Conservation (phyloP, 2,113 vertebrate species). For the Trinectes maculatus region DNA sequence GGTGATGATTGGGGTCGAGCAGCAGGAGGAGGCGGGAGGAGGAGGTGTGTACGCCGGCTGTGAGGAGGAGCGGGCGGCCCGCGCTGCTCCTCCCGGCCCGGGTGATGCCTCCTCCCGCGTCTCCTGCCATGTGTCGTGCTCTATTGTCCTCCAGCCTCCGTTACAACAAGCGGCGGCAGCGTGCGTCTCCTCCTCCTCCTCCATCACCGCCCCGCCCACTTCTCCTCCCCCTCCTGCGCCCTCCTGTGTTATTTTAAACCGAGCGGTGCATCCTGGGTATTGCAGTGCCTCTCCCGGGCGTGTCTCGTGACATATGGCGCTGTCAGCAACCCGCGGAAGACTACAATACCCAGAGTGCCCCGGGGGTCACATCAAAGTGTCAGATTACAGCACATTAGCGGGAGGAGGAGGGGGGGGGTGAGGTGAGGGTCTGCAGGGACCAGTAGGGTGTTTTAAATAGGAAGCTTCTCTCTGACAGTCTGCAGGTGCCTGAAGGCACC, state of each 20-base stretch:
- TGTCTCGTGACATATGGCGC: conserved; percentile 76
- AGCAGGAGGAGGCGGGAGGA: no score
- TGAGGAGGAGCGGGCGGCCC: no score
- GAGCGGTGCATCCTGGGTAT: conserved; percentile 77
- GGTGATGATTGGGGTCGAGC: no score
- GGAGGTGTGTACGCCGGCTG: no score
- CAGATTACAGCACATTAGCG: conserved; percentile 79
- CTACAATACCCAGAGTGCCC: conserved; percentile 80
- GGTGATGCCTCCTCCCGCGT: neutral
- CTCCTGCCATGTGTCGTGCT: conserved; percentile 72
- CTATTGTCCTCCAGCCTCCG: conserved; percentile 77
- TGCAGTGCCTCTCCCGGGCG: conserved; percentile 77
- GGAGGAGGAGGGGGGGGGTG: conserved; percentile 10
- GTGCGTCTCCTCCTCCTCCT: conserved; percentile 45
- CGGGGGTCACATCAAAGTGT: conserved; percentile 75
- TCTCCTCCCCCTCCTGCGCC: conserved; percentile 38
- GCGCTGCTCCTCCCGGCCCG: no score
- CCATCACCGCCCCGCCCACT: conserved; percentile 20
- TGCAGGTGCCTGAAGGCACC: conserved; percentile 42
- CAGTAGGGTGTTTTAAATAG: conserved; percentile 67
- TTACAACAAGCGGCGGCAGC: conserved; percentile 66
- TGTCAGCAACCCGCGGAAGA: conserved; percentile 42
- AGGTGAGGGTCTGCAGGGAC: conserved; percentile 51
- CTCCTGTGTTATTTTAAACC: conserved; percentile 70
- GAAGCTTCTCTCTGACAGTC: no score